Evolutionary conservation across 2,888 invertebrate genomes (phyloP).

Genomic region (Lagria hirta): DNA sequence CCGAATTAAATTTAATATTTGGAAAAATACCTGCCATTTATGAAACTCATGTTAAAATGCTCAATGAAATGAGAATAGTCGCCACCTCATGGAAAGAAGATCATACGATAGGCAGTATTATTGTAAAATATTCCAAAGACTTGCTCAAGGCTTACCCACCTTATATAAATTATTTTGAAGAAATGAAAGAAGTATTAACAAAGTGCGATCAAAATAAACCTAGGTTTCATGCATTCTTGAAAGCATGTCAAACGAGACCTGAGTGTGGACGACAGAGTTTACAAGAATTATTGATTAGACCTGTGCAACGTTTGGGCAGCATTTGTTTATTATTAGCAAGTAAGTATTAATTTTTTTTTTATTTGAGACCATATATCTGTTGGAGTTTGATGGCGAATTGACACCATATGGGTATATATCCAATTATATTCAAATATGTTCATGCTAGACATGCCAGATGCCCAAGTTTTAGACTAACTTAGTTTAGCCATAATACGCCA

Average conservation of each 20-base stretch:
- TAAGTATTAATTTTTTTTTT: slow-evolving; percentile 51
- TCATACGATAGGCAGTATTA: slow-evolving; percentile 70
- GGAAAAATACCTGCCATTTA: slow-evolving; percentile 93
- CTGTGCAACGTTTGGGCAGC: slow-evolving; percentile 96
- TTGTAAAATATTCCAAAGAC: slow-evolving; percentile 79
- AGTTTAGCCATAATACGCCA: too few relatives aligned
- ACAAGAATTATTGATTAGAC: slow-evolving; percentile 94
- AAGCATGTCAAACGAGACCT: slow-evolving; percentile 90
- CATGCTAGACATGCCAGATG: too few relatives aligned
- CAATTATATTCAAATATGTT: too few relatives aligned
- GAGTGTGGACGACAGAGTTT: slow-evolving; percentile 96
- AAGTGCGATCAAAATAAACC: slow-evolving; percentile 91
- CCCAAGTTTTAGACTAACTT: too few relatives aligned
- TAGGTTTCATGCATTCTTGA: slow-evolving; percentile 96
- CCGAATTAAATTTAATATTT: slow-evolving; percentile 93
- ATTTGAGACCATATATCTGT: neutral
- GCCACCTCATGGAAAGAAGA: slow-evolving; percentile 87
- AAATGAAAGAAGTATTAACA: slow-evolving; percentile 89
- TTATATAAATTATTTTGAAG: slow-evolving; percentile 97
- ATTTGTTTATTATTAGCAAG: slow-evolving; percentile 92
- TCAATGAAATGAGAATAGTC: slow-evolving; percentile 66
- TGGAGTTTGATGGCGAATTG: too few relatives aligned
- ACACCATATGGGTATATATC: too few relatives aligned
- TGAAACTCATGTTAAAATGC: slow-evolving; percentile 83
- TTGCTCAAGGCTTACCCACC: slow-evolving; percentile 95